A percentile compares a stretch with the other conserved stretches of the same genome.
phyloP scores from a whole-genome alignment of 2,888 invertebrate genomes.

The Alloplasta piceator region DNA sequence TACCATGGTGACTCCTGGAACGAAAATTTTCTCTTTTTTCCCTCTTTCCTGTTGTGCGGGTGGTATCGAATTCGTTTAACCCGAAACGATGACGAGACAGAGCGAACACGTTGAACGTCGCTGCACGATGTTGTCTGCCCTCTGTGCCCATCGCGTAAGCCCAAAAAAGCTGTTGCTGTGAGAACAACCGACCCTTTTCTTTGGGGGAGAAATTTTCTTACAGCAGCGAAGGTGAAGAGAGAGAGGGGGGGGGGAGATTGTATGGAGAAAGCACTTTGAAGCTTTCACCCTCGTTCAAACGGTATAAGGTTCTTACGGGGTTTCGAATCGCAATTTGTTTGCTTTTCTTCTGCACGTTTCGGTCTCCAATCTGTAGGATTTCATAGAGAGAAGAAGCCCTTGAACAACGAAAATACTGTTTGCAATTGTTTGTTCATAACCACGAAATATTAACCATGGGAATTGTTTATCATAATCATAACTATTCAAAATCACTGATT shows the following conservation, averaged over 20 bases:
- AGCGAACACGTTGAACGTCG: conserved; percentile 16
- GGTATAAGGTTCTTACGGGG: neutral
- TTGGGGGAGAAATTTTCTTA: neutral
- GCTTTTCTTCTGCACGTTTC: neutral
- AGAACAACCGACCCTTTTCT: conserved; percentile 2
- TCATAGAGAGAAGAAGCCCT: neutral
- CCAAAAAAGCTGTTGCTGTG: neutral
- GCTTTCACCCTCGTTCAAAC: conserved; percentile 4
- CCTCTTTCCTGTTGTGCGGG: conserved; percentile 34
- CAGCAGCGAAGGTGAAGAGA: no score
- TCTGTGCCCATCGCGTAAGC: neutral
- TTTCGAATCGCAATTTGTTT: conserved; percentile 12
- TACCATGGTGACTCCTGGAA: conserved; percentile 71
- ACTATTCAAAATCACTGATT: no score
- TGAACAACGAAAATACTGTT: no score
- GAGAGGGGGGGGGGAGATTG: neutral
- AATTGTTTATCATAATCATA: no score
- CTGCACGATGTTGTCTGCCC: neutral
- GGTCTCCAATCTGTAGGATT: neutral
- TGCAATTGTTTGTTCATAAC: no score
- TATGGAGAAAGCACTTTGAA: conserved; percentile 20
- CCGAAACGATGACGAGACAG: conserved; percentile 46
- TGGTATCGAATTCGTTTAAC: conserved; percentile 73
- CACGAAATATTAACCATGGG: no score
- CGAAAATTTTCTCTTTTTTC: conserved; percentile 26